These are phyloP conservation scores for Craseonycteris thonglongyai DNA, from an alignment of 2,113 vertebrate species.

Conservation along the genomic window DNA sequence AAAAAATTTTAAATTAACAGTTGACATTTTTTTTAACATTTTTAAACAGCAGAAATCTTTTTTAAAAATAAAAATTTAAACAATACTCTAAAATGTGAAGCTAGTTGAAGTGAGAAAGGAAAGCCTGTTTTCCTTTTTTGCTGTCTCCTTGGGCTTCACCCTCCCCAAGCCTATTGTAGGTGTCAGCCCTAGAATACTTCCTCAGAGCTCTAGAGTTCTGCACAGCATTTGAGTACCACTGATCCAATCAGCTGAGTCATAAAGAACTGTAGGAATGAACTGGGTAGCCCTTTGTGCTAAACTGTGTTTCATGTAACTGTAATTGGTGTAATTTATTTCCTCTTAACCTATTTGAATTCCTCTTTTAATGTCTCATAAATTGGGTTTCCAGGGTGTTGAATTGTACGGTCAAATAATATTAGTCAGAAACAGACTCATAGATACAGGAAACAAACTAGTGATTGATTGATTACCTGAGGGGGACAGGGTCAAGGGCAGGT, in stretches of 20 bases:
- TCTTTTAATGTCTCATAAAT: not conserved
- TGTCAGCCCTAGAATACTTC: not conserved
- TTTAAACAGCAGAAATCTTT: not conserved
- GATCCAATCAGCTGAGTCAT: not conserved
- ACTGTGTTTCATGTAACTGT: not conserved
- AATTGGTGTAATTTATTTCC: too few relatives aligned
- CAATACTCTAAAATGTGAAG: not conserved
- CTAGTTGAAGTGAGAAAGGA: not conserved
- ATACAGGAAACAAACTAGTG: not conserved
- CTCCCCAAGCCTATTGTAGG: not conserved
- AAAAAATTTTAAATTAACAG: not conserved
- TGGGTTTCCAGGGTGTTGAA: not conserved
- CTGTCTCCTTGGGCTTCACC: not conserved
- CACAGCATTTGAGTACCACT: not conserved
- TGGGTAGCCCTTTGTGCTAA: not conserved
- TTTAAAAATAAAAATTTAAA: not conserved
- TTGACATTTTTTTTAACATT: not conserved
- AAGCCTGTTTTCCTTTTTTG: not conserved
- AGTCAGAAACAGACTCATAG: not conserved
- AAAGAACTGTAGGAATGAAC: not conserved
- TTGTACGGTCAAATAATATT: not conserved
- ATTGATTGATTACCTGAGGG: not conserved
- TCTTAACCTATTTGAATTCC: not conserved
- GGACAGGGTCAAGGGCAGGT: not conserved
- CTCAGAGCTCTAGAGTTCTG: not conserved